A percentile compares a stretch with the other conserved stretches of the same genome.
Conservation (phyloP, 2,797 vertebrate species). For the Mus caroli region DNA sequence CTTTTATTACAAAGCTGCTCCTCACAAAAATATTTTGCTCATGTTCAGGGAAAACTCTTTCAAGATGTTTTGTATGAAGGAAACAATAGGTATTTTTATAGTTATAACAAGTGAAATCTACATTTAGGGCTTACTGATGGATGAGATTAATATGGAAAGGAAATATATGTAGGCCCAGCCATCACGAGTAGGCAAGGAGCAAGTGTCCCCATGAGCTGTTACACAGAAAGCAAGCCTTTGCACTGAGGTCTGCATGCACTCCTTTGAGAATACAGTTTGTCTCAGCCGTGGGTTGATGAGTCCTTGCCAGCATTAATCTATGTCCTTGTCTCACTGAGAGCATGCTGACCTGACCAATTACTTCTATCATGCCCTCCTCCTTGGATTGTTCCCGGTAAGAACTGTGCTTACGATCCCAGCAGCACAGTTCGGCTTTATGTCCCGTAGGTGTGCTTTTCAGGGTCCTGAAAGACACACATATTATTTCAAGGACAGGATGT, state of each 20-base stretch:
- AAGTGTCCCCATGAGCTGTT: neutral
- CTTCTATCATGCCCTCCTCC: constrained; percentile 20
- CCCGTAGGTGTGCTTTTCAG: neutral
- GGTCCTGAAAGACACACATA: neutral
- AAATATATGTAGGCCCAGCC: constrained; percentile 45
- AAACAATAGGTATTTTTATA: neutral
- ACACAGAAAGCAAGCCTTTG: neutral
- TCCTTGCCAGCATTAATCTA: neutral
- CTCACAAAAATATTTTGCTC: neutral
- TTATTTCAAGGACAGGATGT: constrained; percentile 68
- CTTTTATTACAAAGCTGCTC: neutral
- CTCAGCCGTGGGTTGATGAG: neutral
- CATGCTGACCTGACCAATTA: constrained; percentile 26
- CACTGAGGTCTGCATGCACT: neutral
- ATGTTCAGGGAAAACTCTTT: constrained; percentile 13
- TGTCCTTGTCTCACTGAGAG: neutral
- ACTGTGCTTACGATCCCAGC: constrained; percentile 15
- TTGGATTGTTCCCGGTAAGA: constrained; percentile 33
- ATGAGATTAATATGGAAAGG: constrained; percentile 65
- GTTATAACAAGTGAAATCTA: constrained; percentile 9
- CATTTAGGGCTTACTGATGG: constrained; percentile 34
- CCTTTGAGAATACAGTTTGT: neutral
- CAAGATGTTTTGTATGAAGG: constrained; percentile 15
- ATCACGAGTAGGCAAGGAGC: neutral
- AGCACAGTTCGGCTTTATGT: constrained; percentile 2